Evolutionary conservation across 2,888 invertebrate genomes (phyloP), one percentile per base, ranked within the genome.

Genomic region (Operophtera brumata): DNA sequence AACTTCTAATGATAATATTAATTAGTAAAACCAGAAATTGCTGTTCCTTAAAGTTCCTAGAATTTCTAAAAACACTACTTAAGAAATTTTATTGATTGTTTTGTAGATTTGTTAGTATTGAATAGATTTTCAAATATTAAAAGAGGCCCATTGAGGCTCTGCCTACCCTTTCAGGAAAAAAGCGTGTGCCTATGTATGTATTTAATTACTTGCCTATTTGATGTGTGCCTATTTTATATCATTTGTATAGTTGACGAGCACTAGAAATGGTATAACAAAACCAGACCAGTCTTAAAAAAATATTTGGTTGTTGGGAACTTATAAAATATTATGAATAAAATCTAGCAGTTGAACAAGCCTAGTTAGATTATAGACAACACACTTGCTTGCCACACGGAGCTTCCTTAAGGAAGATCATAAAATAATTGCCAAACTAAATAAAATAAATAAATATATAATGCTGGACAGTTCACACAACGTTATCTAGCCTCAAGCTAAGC

Each of bases 11-110:
- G 34, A 40, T 28, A 30, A 14, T 10, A 41, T 13, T 51, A 45
- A 51, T 51, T 46, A 50, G 39, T 28, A 6, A 45, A 46, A 52
- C 45, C 39, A 39, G 46, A 42, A 52, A 41, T 36, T 40, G 30
- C 14, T 43, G 36, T 43, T 37, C 20, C 13, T 13, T 26, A 42
- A 42, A n/a, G 36, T 36, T 49, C 13, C 36, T 40, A 28, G 42
- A 36, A 42, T 36, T 49, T 14, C 36, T 40, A 36, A 35, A 36
- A 42, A 42, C 42, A 30, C 0, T 30, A 30, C 2, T 6, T 6
- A 7, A 9, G 30, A 30, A 30, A 7, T 7, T 5, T 30, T 2
- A 30, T 30, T 30, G 30, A 8, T 30, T 9, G 2, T 30, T 8
- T 20, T 20, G 2, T 20, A 20, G 20, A 20, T 20, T 20, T 20